phyloP scores from a whole-genome alignment of 2,888 invertebrate species.

The Folsomia manolachei region DNA sequence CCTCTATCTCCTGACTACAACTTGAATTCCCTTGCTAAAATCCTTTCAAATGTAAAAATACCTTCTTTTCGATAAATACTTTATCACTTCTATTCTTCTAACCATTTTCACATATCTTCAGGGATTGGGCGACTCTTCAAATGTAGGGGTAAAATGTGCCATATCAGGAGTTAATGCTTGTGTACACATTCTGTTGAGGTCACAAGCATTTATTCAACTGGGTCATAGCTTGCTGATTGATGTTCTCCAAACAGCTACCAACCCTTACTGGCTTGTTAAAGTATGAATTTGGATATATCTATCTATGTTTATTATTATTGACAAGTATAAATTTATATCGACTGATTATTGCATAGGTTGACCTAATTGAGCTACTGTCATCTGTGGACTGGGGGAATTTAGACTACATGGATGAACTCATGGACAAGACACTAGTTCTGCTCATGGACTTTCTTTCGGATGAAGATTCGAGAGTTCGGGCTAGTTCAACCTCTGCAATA shows the following conservation, averaged over 20 bases:
- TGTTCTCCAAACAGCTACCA: constrained; percentile 60
- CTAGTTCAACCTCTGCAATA: constrained; percentile 67
- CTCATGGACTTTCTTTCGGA: constrained; percentile 67
- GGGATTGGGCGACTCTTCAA: constrained; percentile 62
- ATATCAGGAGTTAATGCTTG: constrained; percentile 64
- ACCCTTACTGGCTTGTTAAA: constrained; percentile 82
- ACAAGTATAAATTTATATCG: neutral
- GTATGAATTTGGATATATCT: too few species aligned
- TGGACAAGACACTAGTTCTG: constrained; percentile 61
- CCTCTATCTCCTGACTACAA: neutral
- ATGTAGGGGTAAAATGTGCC: constrained; percentile 53
- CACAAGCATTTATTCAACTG: constrained; percentile 59
- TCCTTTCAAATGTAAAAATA: constrained; percentile 60
- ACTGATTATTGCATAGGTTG: constrained; percentile 58
- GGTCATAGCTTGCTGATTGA: constrained; percentile 61
- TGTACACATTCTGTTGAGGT: constrained; percentile 63
- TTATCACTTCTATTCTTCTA: neutral
- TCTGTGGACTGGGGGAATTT: constrained; percentile 49
- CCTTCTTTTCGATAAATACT: neutral
- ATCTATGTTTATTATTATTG: too few species aligned
- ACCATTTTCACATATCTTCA: constrained; percentile 53
- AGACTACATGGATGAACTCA: constrained; percentile 51
- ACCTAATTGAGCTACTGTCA: constrained; percentile 64
- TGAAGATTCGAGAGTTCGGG: constrained; percentile 73
- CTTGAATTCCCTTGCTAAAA: constrained; percentile 52